phyloP scores from a whole-genome alignment of 2,797 vertebrate species.

The Lacerta bilineata region DNA sequence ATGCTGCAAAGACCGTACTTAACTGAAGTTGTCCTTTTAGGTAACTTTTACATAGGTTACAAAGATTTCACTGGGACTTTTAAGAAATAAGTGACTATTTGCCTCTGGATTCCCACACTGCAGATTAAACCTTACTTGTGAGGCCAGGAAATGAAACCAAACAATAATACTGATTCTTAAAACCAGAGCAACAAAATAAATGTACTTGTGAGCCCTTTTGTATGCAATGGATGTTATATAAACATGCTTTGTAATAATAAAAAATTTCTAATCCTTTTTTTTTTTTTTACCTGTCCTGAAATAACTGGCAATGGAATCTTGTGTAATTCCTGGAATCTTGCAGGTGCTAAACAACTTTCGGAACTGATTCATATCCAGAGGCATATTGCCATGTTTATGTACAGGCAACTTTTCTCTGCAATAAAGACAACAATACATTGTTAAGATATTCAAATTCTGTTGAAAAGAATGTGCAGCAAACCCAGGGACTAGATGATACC shows the following conservation, averaged over 20 bases:
- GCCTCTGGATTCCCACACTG: not conserved
- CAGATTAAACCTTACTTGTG: not conserved
- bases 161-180: not conserved
- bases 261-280: not conserved
- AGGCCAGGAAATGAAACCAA: not conserved
- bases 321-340: conserved; percentile 91
- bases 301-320: conserved; percentile 88
- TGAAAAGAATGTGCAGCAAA: not conserved
- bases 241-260: conserved; percentile 1
- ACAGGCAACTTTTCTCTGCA: conserved; percentile 88
- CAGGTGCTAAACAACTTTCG: conserved; percentile 93
- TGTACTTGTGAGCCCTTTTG: conserved; percentile 18
- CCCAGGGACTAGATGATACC: not conserved
- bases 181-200: not conserved
- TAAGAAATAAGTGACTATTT: not conserved
- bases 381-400: conserved; percentile 83
- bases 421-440: conserved; percentile 50
- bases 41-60: too few species aligned
- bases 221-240: not conserved
- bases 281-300: conserved; percentile 91
- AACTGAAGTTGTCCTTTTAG: too few species aligned
- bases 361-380: conserved; percentile 95
- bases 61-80: too few species aligned
- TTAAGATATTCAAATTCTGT: not conserved
- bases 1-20: too few species aligned